These are phyloP conservation scores for Hyla sarda DNA, from an alignment of 2,113 vertebrate species.

Conservation along the genomic window DNA sequence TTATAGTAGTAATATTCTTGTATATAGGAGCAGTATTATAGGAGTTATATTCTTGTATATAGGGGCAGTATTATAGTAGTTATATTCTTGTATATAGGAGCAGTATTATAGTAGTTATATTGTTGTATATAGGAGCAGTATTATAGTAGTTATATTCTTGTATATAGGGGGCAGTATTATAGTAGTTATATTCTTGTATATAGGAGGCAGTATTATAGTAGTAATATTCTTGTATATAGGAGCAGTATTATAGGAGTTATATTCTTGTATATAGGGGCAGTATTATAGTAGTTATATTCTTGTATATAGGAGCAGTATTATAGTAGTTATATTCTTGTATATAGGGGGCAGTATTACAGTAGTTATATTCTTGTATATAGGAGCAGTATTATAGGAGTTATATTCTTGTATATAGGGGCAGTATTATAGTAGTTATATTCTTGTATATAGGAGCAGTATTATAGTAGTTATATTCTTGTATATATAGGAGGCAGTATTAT, in stretches of 20 bases:
- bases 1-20: no score
- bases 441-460: neutral
- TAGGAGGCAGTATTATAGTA: no score
- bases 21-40: no score
- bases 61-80: no score
- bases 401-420: neutral
- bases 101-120: no score
- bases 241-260: neutral
- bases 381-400: neutral
- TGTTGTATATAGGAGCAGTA: no score
- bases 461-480: neutral
- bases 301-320: neutral
- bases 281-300: slow-evolving; percentile 9
- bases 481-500: neutral
- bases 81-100: no score
- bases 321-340: neutral
- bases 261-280: neutral
- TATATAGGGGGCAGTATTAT: no score
- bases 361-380: neutral
- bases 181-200: no score
- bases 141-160: no score
- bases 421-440: neutral
- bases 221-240: neutral
- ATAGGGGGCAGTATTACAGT: neutral
- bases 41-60: no score